phyloP scores from a whole-genome alignment of 1,140 invertebrate genomes.

The Melipona quadrifasciata region DNA sequence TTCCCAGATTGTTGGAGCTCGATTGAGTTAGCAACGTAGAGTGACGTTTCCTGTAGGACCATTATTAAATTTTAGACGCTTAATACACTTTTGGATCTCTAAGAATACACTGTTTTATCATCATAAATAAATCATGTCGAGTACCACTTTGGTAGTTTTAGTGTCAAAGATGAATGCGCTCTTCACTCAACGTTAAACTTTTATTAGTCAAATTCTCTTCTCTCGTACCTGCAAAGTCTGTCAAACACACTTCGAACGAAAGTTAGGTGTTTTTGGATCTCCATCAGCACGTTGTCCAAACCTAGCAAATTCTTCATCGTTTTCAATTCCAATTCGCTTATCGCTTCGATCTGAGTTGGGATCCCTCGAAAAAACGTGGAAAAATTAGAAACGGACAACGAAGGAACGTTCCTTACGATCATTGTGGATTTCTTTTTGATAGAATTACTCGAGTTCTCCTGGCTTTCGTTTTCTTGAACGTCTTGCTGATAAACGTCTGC shows the following conservation, averaged over 20 bases:
- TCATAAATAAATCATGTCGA: too few species aligned
- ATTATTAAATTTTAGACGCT: not conserved
- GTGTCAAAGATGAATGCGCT: too few species aligned
- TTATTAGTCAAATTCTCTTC: not conserved
- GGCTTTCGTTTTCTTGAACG: not conserved
- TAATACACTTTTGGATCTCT: too few species aligned
- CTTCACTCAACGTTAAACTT: too few species aligned
- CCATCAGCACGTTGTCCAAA: slow-evolving; percentile 38
- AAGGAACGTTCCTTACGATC: not conserved
- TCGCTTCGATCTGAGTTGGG: not conserved
- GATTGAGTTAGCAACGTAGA: not conserved
- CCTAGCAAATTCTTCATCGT: not conserved
- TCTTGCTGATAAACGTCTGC: slow-evolving; percentile 21
- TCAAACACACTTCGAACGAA: slow-evolving; percentile 52
- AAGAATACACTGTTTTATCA: too few species aligned
- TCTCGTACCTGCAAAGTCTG: slow-evolving; percentile 59
- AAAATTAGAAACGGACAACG: not conserved
- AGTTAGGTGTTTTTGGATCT: slow-evolving; percentile 44
- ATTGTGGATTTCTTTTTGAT: not conserved
- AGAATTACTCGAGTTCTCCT: not conserved
- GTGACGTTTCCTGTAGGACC: slow-evolving; percentile 47
- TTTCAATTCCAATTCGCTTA: not conserved
- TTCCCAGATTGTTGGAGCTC: not conserved
- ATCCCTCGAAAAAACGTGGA: not conserved
- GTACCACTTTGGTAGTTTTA: too few species aligned